Conservation (phyloP, 1,140 invertebrate species). For the Cephus cinctus region DNA sequence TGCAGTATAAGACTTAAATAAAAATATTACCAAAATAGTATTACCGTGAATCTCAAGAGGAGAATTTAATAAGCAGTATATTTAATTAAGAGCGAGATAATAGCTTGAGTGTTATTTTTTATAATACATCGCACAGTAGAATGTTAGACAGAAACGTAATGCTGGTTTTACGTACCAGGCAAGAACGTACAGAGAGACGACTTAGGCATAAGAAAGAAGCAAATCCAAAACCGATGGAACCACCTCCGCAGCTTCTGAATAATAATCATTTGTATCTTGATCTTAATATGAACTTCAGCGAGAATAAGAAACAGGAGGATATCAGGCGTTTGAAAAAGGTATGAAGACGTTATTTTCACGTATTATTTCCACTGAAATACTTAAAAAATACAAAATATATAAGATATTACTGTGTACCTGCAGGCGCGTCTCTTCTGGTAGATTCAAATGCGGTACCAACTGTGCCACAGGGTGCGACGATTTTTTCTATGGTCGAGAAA, state of each 20-base stretch:
- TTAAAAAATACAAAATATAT: too few relatives aligned
- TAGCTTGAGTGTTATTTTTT: too few relatives aligned
- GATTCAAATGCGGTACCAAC: too few relatives aligned
- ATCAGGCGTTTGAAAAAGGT: conserved; percentile 20
- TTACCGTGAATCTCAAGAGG: background rate
- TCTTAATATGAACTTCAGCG: conserved; percentile 34
- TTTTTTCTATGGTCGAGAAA: background rate
- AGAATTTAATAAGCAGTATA: background rate
- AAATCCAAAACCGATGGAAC: conserved; percentile 35
- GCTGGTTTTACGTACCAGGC: conserved; percentile 36
- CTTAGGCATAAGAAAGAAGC: conserved; percentile 38
- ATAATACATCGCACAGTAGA: too few relatives aligned
- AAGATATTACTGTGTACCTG: too few relatives aligned
- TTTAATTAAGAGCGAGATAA: too few relatives aligned
- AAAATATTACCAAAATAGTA: conserved; percentile 7
- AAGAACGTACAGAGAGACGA: conserved; percentile 37
- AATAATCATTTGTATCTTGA: conserved; percentile 38
- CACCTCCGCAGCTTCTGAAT: conserved; percentile 32
- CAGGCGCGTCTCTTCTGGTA: too few relatives aligned
- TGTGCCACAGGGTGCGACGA: background rate
- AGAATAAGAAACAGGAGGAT: conserved; percentile 22
- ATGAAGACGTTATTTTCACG: background rate
- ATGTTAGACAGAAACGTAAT: conserved; percentile 39
- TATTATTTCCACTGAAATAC: background rate
- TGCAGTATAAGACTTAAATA: background rate